Evolutionary conservation across 1,140 invertebrate species (phyloP).

Genomic region (Bombus vancouverensis): DNA sequence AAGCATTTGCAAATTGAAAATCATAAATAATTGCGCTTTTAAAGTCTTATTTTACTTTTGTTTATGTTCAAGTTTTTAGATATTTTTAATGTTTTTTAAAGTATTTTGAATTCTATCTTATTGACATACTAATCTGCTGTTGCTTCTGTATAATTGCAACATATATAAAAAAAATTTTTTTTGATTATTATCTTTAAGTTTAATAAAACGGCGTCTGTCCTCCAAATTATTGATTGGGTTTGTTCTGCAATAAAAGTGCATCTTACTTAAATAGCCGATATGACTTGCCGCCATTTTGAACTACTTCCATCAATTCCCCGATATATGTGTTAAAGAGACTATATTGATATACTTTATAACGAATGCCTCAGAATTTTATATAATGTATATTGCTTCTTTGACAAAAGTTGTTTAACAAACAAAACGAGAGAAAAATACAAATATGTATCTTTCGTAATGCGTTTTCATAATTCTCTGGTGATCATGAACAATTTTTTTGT

Average conservation of each 20-base stretch:
- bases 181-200: conserved; percentile 60
- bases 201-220: conserved; percentile 69
- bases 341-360: conserved; percentile 25
- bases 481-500: conserved; percentile 35
- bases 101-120: conserved; percentile 42
- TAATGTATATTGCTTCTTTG: conserved; percentile 69
- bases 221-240: conserved; percentile 68
- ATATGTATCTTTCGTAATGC: background rate
- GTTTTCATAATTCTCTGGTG: conserved; percentile 66
- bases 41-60: conserved; percentile 16
- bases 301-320: conserved; percentile 82
- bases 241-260: conserved; percentile 63
- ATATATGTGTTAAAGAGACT: conserved; percentile 62
- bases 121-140: conserved; percentile 57
- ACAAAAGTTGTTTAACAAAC: conserved; percentile 32
- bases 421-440: background rate
- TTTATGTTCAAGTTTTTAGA: background rate
- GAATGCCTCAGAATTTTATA: conserved; percentile 55
- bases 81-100: conserved; percentile 5
- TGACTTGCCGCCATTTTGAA: conserved; percentile 83
- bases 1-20: conserved; percentile 44
- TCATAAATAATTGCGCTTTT: conserved; percentile 35
- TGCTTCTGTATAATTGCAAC: conserved; percentile 62
- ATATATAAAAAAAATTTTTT: conserved; percentile 35
- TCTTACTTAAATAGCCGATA: conserved; percentile 69